Evolutionary conservation across 2,113 vertebrate genomes (phyloP).

Genomic region (Ctenomys sociabilis): DNA sequence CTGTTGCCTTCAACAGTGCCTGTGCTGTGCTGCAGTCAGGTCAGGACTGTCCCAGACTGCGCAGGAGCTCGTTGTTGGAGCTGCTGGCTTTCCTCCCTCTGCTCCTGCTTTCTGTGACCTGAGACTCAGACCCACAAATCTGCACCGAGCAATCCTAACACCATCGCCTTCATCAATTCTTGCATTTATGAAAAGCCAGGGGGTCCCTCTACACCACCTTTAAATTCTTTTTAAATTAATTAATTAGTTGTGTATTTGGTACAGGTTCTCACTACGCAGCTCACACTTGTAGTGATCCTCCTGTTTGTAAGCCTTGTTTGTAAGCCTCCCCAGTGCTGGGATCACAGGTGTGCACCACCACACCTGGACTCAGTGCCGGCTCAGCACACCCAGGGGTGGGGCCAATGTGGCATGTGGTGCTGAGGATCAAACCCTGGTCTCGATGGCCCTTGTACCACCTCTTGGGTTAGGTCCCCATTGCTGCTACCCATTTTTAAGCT

Average conservation of each 20-base stretch:
- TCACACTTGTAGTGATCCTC: no score
- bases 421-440: no score
- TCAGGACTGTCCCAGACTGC: neutral
- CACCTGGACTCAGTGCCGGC: no score
- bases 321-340: no score
- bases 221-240: no score
- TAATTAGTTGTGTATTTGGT: no score
- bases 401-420: no score
- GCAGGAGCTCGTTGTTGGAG: neutral
- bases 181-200: neutral
- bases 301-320: no score
- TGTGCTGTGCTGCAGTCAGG: neutral
- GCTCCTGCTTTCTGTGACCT: neutral
- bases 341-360: no score
- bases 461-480: neutral
- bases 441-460: neutral
- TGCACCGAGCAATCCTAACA: fast-evolving
- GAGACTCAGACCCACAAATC: neutral
- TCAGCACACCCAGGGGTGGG: no score
- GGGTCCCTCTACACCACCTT: neutral
- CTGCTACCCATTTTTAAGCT: no score
- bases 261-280: no score
- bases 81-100: neutral
- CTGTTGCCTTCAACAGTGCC: neutral
- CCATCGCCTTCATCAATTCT: neutral